Percentiles rank a stretch among this genome's conserved stretches.
These are phyloP conservation scores for Drosophila macrothrix DNA, from an alignment of 2,888 invertebrate species.

Conservation along the genomic window DNA sequence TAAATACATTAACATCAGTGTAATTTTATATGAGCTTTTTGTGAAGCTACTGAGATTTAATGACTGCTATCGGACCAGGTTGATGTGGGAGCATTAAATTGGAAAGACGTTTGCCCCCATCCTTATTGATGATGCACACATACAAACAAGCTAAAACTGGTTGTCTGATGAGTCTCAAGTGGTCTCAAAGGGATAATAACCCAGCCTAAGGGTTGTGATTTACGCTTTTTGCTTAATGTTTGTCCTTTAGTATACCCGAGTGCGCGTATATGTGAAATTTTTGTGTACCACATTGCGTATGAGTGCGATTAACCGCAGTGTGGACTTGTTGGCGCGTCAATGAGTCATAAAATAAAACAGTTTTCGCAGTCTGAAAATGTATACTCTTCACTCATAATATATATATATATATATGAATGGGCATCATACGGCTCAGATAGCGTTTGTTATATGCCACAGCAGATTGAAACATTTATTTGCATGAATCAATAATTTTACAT, in stretches of 20 bases:
- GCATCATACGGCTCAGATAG: not conserved
- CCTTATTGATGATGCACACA: conserved; percentile 41
- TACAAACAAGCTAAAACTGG: conserved; percentile 21
- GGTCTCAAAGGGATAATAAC: conserved; percentile 69
- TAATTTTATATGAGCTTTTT: not conserved
- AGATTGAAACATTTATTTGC: not conserved
- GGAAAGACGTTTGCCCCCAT: conserved; percentile 16
- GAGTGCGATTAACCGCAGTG: conserved; percentile 56
- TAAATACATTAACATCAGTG: not conserved
- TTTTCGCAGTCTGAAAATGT: not conserved
- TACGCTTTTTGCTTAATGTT: conserved; percentile 24
- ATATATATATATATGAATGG: not conserved
- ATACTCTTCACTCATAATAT: not conserved
- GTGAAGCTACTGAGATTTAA: conserved; percentile 56
- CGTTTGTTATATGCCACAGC: not conserved
- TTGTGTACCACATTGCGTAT: conserved; percentile 44
- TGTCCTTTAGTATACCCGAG: conserved; percentile 11
- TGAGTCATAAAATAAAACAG: conserved; percentile 18
- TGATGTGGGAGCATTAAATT: conserved; percentile 39
- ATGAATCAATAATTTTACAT: not conserved
- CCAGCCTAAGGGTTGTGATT: conserved; percentile 52
- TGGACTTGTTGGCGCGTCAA: conserved; percentile 35
- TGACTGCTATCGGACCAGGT: conserved; percentile 54
- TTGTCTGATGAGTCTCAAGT: conserved; percentile 64
- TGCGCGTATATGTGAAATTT: not conserved